Evolutionary conservation across 30 jellyfish, hydroid and myxozoan species (phyloP).

Genomic region (Sanderia malayensis): DNA sequence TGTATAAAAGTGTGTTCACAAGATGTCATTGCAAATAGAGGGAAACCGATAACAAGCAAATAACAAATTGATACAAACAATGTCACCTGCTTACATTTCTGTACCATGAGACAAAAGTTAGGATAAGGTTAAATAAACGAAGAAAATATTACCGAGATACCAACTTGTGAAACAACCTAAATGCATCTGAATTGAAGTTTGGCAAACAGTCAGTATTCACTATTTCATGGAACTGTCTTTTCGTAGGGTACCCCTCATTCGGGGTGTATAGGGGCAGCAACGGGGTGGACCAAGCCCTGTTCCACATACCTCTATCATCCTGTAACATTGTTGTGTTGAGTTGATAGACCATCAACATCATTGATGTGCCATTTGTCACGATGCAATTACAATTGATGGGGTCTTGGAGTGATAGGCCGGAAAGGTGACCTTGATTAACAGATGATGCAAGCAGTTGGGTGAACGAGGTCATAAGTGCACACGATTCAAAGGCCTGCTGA

Average conservation of each 20-base stretch:
- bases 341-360: slow-evolving; percentile 71
- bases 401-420: slow-evolving; percentile 56
- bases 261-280: slow-evolving; percentile 44
- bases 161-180: slow-evolving; percentile 30
- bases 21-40: too few species aligned
- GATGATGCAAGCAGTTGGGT: slow-evolving; percentile 78
- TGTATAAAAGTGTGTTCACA: too few species aligned
- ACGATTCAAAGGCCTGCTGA: slow-evolving; percentile 48
- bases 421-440: slow-evolving; percentile 52
- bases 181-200: slow-evolving; percentile 40
- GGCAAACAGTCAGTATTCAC: slow-evolving; percentile 25
- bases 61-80: too few species aligned
- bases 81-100: too few species aligned
- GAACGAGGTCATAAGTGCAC: slow-evolving; percentile 66
- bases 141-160: slow-evolving; percentile 29
- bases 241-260: slow-evolving; percentile 46
- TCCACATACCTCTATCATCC: slow-evolving; percentile 84
- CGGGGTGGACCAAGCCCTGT: slow-evolving; percentile 76
- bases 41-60: too few species aligned
- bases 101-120: too few species aligned
- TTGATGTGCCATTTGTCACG: slow-evolving; percentile 72
- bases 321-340: slow-evolving; percentile 65
- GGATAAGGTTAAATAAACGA: too few species aligned
- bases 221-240: slow-evolving; percentile 45
- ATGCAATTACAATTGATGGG: slow-evolving; percentile 79